Conservation (phyloP, 2,888 invertebrate species). For the Synanthedon vespiformis region DNA sequence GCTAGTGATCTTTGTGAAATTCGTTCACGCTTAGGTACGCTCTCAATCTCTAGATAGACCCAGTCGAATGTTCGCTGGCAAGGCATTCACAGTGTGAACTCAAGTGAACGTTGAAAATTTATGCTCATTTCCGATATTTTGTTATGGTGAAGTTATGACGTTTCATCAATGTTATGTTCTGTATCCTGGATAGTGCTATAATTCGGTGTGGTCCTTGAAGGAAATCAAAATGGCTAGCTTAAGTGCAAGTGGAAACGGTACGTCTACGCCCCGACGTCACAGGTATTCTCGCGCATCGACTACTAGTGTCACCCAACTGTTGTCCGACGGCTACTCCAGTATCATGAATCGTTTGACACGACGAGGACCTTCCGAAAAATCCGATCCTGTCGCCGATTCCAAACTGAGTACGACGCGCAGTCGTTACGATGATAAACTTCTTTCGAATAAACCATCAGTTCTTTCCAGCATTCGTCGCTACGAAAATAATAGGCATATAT, state of each 20-base stretch:
- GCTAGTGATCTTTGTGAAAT: conserved; percentile 67
- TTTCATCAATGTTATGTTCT: conserved; percentile 41
- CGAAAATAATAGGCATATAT: conserved; percentile 53
- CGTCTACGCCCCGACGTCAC: conserved; percentile 71
- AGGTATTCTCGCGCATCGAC: conserved; percentile 84
- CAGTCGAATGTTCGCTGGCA: conserved; percentile 44
- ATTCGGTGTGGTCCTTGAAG: background rate
- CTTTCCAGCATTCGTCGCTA: conserved; percentile 53
- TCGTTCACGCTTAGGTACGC: conserved; percentile 57
- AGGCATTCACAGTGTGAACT: conserved; percentile 28
- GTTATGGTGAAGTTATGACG: conserved; percentile 41
- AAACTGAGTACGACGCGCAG: conserved; percentile 40
- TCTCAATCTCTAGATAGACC: conserved; percentile 54
- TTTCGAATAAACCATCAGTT: conserved; percentile 41
- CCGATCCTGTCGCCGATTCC: conserved; percentile 51
- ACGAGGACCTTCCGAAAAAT: conserved; percentile 81
- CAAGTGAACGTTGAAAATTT: conserved; percentile 9
- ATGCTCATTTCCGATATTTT: conserved; percentile 1
- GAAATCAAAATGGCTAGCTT: conserved; percentile 41
- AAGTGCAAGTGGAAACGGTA: conserved; percentile 42
- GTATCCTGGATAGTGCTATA: conserved; percentile 40
- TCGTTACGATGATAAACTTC: conserved; percentile 54
- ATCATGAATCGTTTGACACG: conserved; percentile 84
- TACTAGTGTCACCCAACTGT: conserved; percentile 85
- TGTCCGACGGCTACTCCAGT: conserved; percentile 89